Base-by-base conservation (phyloP, 2,888 invertebrate species). In the Luperina nickerlii region DNA sequence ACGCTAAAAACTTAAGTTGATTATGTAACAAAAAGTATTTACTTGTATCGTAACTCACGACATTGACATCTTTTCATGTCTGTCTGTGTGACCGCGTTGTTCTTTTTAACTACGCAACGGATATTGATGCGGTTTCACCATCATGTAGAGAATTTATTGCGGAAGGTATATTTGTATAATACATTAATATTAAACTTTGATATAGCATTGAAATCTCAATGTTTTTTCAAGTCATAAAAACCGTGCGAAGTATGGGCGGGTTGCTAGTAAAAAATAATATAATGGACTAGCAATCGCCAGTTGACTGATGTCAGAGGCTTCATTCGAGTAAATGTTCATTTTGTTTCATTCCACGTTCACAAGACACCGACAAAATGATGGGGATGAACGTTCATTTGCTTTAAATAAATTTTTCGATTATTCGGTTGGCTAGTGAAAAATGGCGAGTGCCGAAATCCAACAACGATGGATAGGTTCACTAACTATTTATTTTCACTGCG, bases 1-100 rank as follows among this genome's bases (percentile, higher is more conserved):
- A 54, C 68, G 70, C 32, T 70, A 74, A 73, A 76, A 83, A 83
- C 78, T 66, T 69, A 76, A 73, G 83, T 74, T 78, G 24, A 78
- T 82, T 68, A 83, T 45, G 6, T 20, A 76, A 76, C 84, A 70
- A 83, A 82, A 82, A 78, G 57, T 82, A 68, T 72, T 51, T 60
- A 54, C 54, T 20, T 20, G n/a, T 66, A 48, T 18, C 48, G 74
- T 69, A 76, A 65, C 77, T 74, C 65, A 68, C 15, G 68, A 82
- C 84, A 78, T 86, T 86, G 74, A 60, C 74, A 45, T 45, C 20
- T 24, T 57, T 57, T 57, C 24, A 24, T 57, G 54, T 24, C 54
- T 54, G 20, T 54, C 8, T 54, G 54, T 54, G 54, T 20, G 2
- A 54, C 62, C 8, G 27, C 27, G 27, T 27, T 13, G n/a, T 60